phyloP scores from a whole-genome alignment of 2,888 invertebrate genomes.

The Troides aeacus region DNA sequence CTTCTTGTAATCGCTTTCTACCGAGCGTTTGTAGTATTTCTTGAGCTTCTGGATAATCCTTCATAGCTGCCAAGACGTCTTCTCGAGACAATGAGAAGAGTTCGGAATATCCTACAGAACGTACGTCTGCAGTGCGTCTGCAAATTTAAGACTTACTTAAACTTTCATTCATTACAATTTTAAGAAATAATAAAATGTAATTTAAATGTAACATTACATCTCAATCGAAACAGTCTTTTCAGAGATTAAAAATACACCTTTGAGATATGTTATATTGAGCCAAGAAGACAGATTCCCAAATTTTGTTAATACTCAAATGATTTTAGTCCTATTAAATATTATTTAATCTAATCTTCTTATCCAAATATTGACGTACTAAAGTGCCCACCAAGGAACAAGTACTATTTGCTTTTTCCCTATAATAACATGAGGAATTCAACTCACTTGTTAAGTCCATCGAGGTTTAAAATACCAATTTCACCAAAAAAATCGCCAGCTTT shows the following conservation, averaged over 20 bases:
- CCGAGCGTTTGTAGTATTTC: slow-evolving; percentile 95
- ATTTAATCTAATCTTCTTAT: too few relatives aligned
- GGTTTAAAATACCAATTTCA: slow-evolving; percentile 96
- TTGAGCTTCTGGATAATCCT: slow-evolving; percentile 98
- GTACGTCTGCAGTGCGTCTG: slow-evolving; percentile 96
- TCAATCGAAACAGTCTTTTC: too few relatives aligned
- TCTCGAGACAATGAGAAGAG: slow-evolving; percentile 95
- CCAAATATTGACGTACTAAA: neutral
- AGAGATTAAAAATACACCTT: too few relatives aligned
- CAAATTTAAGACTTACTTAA: slow-evolving; percentile 24
- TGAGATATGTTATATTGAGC: too few relatives aligned
- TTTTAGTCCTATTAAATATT: too few relatives aligned
- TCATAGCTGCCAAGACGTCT: slow-evolving; percentile 96
- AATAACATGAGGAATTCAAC: slow-evolving; percentile 29
- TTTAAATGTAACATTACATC: too few relatives aligned
- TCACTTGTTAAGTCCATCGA: slow-evolving; percentile 97
- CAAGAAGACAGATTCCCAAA: too few relatives aligned
- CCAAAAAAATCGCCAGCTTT: slow-evolving; percentile 99
- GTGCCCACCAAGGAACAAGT: neutral
- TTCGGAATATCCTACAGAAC: slow-evolving; percentile 97
- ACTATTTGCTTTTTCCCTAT: neutral
- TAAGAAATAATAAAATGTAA: neutral
- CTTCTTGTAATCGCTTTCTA: slow-evolving; percentile 92
- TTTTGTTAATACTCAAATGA: too few relatives aligned
- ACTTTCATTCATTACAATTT: neutral